phyloP scores from a whole-genome alignment of 2,888 invertebrate genomes.

The Brenthis ino region DNA sequence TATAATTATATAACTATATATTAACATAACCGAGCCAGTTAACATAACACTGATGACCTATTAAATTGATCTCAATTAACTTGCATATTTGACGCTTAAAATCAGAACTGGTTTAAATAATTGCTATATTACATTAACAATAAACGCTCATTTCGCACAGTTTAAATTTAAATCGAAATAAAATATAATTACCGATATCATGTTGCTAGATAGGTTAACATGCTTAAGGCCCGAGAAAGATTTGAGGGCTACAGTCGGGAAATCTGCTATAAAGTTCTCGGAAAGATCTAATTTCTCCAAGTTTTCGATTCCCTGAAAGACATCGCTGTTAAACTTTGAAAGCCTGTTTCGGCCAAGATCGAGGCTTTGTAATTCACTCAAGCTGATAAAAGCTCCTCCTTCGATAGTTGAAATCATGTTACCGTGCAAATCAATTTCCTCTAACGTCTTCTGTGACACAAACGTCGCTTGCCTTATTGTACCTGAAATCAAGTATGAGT shows the following conservation, averaged over 20 bases:
- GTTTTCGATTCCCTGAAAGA: slow-evolving; percentile 89
- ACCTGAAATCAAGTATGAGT: slow-evolving; percentile 75
- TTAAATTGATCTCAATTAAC: slow-evolving; percentile 13
- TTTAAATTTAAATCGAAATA: slow-evolving; percentile 3
- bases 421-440: slow-evolving; percentile 89
- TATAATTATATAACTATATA: neutral
- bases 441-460: slow-evolving; percentile 85
- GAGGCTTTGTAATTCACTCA: slow-evolving; percentile 85
- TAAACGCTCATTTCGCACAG: neutral
- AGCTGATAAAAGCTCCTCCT: slow-evolving; percentile 87
- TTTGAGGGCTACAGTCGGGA: slow-evolving; percentile 90
- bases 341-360: slow-evolving; percentile 90
- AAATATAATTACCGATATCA: slow-evolving; percentile 86
- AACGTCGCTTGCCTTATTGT: slow-evolving; percentile 87
- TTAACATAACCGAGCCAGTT: slow-evolving; percentile 7
- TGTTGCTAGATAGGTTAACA: slow-evolving; percentile 91
- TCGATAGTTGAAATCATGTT: slow-evolving; percentile 90
- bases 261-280: slow-evolving; percentile 91
- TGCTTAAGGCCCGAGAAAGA: slow-evolving; percentile 86
- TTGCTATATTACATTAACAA: slow-evolving; percentile 2
- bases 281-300: slow-evolving; percentile 92
- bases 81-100: slow-evolving; percentile 9
- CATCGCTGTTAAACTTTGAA: slow-evolving; percentile 91
- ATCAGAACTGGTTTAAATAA: slow-evolving; percentile 10
- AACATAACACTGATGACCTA: slow-evolving; percentile 16